A percentile compares a stretch with the other conserved stretches of the same genome.
Evolutionary conservation across 2,113 vertebrate species (phyloP).

Genomic region (Neolamprologus ventralis): DNA sequence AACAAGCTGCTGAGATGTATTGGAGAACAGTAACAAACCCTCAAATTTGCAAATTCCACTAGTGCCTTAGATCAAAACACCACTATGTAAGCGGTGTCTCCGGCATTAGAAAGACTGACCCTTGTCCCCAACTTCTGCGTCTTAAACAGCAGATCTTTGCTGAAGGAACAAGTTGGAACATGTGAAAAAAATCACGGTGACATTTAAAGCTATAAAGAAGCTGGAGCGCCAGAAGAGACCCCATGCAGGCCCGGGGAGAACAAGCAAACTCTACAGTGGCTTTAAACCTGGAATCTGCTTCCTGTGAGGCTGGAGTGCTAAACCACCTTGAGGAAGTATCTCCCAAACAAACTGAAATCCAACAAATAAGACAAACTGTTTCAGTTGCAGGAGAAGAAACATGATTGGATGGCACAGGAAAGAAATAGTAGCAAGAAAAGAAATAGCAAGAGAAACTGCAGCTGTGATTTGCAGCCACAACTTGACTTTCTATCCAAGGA

Average conservation of each 20-base stretch:
- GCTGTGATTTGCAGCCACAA: neutral
- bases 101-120: neutral
- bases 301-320: neutral
- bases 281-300: neutral
- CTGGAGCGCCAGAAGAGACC: neutral
- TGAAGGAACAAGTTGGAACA: neutral
- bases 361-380: neutral
- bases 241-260: neutral
- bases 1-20: neutral
- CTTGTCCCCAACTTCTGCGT: neutral
- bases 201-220: neutral
- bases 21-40: neutral
- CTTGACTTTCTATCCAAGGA: neutral
- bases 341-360: neutral
- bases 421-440: neutral
- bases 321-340: neutral
- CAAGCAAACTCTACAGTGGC: neutral
- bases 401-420: neutral
- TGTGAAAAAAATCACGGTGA: neutral
- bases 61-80: neutral
- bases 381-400: neutral
- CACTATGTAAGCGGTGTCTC: neutral
- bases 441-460: neutral
- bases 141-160: neutral
- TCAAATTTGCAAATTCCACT: neutral